Conservation (phyloP, 2,113 vertebrate species). For the Puntigrus tetrazona region DNA sequence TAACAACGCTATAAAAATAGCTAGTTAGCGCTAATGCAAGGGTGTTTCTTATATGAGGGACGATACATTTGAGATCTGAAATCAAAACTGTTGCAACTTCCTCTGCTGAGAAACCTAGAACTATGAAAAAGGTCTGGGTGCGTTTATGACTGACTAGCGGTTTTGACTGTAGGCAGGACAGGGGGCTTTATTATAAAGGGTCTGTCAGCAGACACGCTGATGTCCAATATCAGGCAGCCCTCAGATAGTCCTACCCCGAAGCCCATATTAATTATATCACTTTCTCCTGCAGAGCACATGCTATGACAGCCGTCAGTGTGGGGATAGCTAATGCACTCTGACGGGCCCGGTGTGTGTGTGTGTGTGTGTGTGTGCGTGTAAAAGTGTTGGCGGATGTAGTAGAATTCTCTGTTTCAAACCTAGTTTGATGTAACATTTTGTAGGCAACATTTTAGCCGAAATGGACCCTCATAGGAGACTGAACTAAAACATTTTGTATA, state of each 20-base stretch:
- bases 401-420: neutral
- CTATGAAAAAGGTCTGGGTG: neutral
- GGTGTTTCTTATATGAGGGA: no score
- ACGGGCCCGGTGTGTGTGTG: slow-evolving; percentile 72
- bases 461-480: neutral
- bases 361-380: slow-evolving; percentile 30
- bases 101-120: no score
- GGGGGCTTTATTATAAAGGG: neutral
- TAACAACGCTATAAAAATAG: no score
- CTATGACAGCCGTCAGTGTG: slow-evolving; percentile 70
- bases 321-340: slow-evolving; percentile 76
- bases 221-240: slow-evolving; percentile 42
- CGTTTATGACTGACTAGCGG: neutral
- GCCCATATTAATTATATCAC: slow-evolving; percentile 78
- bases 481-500: neutral
- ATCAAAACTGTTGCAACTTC: slow-evolving; percentile 12
- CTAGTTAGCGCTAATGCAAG: no score
- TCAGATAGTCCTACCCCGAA: slow-evolving; percentile 62
- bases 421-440: neutral
- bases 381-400: slow-evolving; percentile 7
- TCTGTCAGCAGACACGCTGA: slow-evolving; percentile 1
- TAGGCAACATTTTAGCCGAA: neutral
- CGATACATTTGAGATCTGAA: no score
- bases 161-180: neutral
- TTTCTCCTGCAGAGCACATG: slow-evolving; percentile 70